phyloP scores from a whole-genome alignment of 1,140 invertebrate genomes.

The Aphelenchoides besseyi region DNA sequence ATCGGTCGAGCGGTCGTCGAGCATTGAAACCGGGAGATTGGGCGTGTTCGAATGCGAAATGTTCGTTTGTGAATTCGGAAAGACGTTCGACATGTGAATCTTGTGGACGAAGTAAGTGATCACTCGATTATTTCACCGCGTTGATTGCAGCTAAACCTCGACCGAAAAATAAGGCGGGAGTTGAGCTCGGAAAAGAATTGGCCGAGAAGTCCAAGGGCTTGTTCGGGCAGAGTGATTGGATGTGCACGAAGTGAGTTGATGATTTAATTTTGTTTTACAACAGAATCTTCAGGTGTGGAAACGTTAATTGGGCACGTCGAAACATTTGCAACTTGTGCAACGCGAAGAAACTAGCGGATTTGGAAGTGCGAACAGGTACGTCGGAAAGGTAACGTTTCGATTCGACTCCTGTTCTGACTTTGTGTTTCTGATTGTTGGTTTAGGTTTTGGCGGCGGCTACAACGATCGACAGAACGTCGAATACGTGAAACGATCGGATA shows the following conservation, averaged over 20 bases:
- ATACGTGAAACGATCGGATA: constrained; percentile 81
- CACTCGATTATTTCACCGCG: not conserved
- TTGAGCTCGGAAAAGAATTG: constrained; percentile 93
- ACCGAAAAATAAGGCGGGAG: constrained; percentile 78
- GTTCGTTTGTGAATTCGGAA: constrained; percentile 54
- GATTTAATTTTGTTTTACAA: constrained; percentile 74
- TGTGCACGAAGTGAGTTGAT: constrained; percentile 79
- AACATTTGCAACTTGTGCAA: constrained; percentile 98
- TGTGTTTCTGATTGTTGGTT: constrained; percentile 33
- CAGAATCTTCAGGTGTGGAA: constrained; percentile 79
- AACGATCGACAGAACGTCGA: constrained; percentile 89
- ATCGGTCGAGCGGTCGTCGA: constrained; percentile 7
- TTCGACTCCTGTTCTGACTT: constrained; percentile 15
- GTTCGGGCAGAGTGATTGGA: constrained; percentile 98
- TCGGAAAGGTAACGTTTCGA: constrained; percentile 15
- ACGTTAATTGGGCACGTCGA: constrained; percentile 97
- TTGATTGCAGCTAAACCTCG: constrained; percentile 48
- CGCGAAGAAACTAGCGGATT: constrained; percentile 89
- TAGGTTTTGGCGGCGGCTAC: constrained; percentile 69
- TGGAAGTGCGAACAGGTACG: constrained; percentile 70
- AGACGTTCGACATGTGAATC: constrained; percentile 29
- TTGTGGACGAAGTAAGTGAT: constrained; percentile 52
- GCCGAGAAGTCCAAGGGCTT: constrained; percentile 96
- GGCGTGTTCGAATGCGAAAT: constrained; percentile 59
- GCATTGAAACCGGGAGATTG: constrained; percentile 53